Percentiles rank a stretch among this genome's conserved stretches.
Conservation (phyloP, 1,140 invertebrate species). For the Drosophila bocqueti region DNA sequence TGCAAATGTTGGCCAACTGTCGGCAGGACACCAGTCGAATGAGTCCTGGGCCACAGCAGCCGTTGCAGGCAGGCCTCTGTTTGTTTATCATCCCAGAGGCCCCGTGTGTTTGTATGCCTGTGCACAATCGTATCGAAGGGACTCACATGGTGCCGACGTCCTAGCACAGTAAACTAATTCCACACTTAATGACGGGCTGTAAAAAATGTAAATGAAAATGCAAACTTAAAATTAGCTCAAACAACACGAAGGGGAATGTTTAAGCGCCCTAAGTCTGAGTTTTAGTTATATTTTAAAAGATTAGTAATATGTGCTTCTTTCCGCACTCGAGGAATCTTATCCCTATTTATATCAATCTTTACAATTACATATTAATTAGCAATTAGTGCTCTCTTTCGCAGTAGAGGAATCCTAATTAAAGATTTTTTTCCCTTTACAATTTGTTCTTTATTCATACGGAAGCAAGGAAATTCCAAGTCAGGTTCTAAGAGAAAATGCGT, state of each 20-base stretch:
- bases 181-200: slow-evolving; percentile 51
- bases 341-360: too few species aligned
- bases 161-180: slow-evolving; percentile 77
- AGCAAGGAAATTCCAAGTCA: background rate
- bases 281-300: too few species aligned
- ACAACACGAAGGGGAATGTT: background rate
- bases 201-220: slow-evolving; percentile 10
- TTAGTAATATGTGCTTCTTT: too few species aligned
- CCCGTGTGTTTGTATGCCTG: slow-evolving; percentile 24
- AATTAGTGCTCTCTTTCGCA: background rate
- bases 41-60: slow-evolving; percentile 22
- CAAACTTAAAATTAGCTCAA: slow-evolving; percentile 3
- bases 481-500: background rate
- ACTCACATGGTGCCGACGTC: slow-evolving; percentile 27
- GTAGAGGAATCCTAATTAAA: background rate
- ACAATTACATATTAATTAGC: background rate
- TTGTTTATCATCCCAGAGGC: slow-evolving; percentile 22
- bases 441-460: background rate
- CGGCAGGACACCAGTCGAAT: slow-evolving; percentile 34
- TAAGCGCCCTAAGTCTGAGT: too few species aligned
- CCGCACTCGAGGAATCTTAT: too few species aligned
- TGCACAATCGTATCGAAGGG: slow-evolving; percentile 31
- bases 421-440: background rate
- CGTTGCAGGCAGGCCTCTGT: slow-evolving; percentile 44
- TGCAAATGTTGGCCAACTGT: slow-evolving; percentile 67